phyloP scores from a whole-genome alignment of 92 coral and sea anemone genomes.

The Epizoanthus stellaris region DNA sequence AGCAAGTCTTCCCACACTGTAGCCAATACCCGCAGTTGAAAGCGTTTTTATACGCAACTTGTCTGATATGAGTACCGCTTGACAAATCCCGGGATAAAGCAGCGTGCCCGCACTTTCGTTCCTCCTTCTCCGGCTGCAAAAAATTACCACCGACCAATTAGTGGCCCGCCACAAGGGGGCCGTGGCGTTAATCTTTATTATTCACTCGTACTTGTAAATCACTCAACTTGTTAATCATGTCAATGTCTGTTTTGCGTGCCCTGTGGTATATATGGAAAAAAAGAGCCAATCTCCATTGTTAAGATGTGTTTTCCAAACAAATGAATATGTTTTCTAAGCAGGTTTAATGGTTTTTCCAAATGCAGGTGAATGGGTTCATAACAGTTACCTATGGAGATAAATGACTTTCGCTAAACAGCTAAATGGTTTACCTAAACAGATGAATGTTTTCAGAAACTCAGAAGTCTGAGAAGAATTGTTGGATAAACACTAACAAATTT shows the following conservation, averaged over 20 bases:
- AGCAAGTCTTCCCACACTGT: neutral
- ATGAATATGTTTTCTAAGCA: slow-evolving; percentile 17
- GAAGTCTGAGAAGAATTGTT: neutral
- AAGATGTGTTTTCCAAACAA: neutral
- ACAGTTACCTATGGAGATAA: slow-evolving; percentile 5
- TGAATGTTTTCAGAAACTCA: neutral
- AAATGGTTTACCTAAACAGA: slow-evolving; percentile 21
- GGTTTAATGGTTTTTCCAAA: slow-evolving; percentile 2
- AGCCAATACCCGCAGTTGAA: neutral
- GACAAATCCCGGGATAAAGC: neutral
- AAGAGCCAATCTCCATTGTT: neutral
- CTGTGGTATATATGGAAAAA: neutral
- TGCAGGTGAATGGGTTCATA: neutral
- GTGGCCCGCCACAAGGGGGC: neutral
- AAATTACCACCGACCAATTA: neutral
- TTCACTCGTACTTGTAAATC: slow-evolving; percentile 27
- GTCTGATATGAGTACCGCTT: neutral
- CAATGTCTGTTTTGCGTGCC: slow-evolving; percentile 8
- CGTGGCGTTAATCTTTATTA: slow-evolving; percentile 9
- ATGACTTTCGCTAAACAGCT: slow-evolving; percentile 14
- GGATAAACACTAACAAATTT: slow-evolving; percentile 9
- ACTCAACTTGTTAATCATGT: slow-evolving; percentile 15
- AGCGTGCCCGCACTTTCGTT: neutral
- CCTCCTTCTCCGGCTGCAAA: neutral
- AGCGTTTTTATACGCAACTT: neutral